Evolutionary conservation across 2,888 invertebrate species (phyloP), one percentile per base, ranked within the genome.

Genomic region (Drosophila hawaiiensis): DNA sequence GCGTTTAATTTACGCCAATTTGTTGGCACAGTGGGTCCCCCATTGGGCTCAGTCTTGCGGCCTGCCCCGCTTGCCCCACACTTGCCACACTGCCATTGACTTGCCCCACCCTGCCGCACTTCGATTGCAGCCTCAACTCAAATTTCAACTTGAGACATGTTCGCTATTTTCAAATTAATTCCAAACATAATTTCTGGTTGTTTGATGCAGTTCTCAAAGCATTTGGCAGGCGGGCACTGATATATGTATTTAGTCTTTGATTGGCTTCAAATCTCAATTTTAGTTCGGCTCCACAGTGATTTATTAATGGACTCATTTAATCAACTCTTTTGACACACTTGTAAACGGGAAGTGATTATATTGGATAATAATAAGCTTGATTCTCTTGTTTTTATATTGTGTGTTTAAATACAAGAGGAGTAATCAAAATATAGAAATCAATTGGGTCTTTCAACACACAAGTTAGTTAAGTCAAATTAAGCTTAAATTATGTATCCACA

Each of bases 1-100:
- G 71, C 76, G 68, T 70, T 82, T 77, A 84, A 84, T 86, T 87
- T 84, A 82, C 71, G 73, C 69, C 89, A 87, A 84, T 84, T 84
- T 86, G 84, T 79, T 73, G 73, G 52, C 29, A 50, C 73, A 66
- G 65, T 68, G 61, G 49, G 53, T 56, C 29, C 28, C 37, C 63
- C 69, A 67, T 37, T 61, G 49, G 56, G 43, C 33, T 19, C 41
- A 54, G 59, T 47, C 4, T 31, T 55, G 64, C 53, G 25, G 56
- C 22, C 10, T 41, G 65, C 63, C 53, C 39, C 71, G 39, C 39
- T 4, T 43, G 68, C 59, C 56, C 43, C 68, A 2, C 29, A 12
- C 33, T 50, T 53, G 55, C 68, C 54, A 41, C 35, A 53, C 67
- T 53, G 33, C 47, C 7, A 4, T 25, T 25, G 14, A 41, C 29